Conservation (phyloP, 2,797 vertebrate genomes). For the Buceros bicornis region DNA sequence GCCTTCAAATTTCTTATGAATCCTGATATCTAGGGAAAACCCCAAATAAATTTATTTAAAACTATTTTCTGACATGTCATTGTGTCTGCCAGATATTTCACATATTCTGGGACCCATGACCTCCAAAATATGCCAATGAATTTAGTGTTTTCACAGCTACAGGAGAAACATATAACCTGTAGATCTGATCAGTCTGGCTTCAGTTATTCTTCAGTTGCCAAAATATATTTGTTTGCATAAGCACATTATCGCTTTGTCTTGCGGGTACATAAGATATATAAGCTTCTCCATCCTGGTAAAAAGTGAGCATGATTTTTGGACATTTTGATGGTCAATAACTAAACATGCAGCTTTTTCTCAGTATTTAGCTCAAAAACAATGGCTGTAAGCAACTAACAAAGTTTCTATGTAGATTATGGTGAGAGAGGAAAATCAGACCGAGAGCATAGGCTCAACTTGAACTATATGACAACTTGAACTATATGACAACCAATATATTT, state of each 20-base stretch:
- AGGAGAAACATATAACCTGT: not conserved
- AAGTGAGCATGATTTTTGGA: not conserved
- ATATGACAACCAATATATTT: not conserved
- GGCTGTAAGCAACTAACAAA: not conserved
- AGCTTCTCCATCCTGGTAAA: not conserved
- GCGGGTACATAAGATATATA: too few relatives aligned
- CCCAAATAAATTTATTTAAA: not conserved
- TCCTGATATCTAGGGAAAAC: not conserved
- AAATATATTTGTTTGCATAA: not conserved
- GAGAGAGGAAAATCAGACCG: not conserved
- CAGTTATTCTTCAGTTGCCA: not conserved
- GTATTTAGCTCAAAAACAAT: not conserved
- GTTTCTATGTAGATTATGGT: not conserved
- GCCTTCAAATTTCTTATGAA: not conserved
- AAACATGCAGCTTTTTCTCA: not conserved
- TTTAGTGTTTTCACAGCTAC: not conserved
- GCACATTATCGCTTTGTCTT: too few relatives aligned
- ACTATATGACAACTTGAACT: not conserved
- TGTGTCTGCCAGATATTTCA: not conserved
- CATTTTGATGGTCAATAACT: not conserved
- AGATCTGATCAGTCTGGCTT: not conserved
- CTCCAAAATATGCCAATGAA: not conserved
- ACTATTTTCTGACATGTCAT: not conserved
- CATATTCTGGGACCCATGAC: not conserved
- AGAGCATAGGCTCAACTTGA: not conserved